Conservation (phyloP, 2,113 vertebrate genomes). For the Python bivittatus region DNA sequence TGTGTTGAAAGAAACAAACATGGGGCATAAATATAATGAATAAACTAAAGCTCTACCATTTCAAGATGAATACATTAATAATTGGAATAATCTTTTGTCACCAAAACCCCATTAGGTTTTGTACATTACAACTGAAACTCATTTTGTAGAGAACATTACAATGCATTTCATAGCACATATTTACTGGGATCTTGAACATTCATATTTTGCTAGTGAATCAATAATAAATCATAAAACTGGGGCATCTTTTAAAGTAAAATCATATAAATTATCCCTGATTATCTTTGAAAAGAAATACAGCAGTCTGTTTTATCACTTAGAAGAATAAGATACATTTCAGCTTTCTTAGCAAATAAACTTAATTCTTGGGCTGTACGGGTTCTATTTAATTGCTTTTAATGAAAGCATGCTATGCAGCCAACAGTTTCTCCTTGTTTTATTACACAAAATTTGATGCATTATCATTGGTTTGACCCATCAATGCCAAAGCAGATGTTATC, state of each 20-base stretch:
- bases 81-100: background rate
- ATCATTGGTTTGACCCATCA: conserved; percentile 18
- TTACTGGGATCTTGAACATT: conserved; percentile 10
- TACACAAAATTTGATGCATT: background rate
- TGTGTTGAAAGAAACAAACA: background rate
- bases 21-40: background rate
- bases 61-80: background rate
- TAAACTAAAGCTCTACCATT: background rate
- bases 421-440: conserved; percentile 13
- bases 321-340: background rate
- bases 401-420: background rate
- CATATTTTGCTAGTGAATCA: conserved; percentile 12
- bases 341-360: conserved; percentile 12
- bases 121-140: background rate
- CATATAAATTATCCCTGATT: conserved; percentile 19
- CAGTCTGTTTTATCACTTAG: background rate
- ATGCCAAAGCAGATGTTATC: background rate
- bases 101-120: background rate
- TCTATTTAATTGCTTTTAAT: conserved; percentile 21
- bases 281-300: conserved; percentile 21
- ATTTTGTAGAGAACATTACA: background rate
- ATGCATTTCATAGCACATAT: background rate
- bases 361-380: background rate
- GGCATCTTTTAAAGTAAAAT: background rate
- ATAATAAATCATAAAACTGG: conserved; percentile 19